These are phyloP conservation scores for Ennomos erosarius DNA, from an alignment of 2,888 invertebrate species.

Conservation along the genomic window DNA sequence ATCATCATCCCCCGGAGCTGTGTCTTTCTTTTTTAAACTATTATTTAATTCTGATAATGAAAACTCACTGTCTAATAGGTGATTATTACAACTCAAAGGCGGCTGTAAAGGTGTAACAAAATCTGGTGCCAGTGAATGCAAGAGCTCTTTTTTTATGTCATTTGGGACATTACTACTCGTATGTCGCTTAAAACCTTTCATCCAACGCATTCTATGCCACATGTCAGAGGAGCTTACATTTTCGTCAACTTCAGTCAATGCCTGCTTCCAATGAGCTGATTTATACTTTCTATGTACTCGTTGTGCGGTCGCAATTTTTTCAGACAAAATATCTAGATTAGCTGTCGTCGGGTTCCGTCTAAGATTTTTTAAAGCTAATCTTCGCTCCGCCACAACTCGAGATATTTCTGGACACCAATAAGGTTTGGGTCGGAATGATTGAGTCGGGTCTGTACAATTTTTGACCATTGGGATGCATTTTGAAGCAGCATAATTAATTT, in stretches of 20 bases:
- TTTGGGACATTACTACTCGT: too few species aligned
- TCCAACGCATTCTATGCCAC: slow-evolving; percentile 9
- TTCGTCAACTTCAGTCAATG: background rate
- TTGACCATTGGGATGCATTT: slow-evolving; percentile 3
- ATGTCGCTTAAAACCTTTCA: slow-evolving; percentile 1
- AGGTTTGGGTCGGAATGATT: background rate
- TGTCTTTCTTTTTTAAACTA: too few species aligned
- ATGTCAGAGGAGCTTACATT: background rate
- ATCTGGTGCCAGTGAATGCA: too few species aligned
- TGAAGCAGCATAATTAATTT: background rate
- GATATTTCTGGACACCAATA: slow-evolving; percentile 28
- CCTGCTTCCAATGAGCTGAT: background rate
- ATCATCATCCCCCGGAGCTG: too few species aligned
- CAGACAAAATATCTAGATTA: background rate
- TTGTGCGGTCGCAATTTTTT: background rate
- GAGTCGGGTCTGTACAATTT: background rate
- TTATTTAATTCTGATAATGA: too few species aligned
- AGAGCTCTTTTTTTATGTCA: too few species aligned
- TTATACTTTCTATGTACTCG: background rate
- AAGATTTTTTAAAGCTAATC: slow-evolving; percentile 35
- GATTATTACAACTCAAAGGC: too few species aligned
- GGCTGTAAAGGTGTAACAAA: too few species aligned
- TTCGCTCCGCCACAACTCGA: slow-evolving; percentile 35
- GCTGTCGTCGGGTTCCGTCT: slow-evolving; percentile 35
- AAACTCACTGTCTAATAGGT: too few species aligned